Evolutionary conservation across 92 coral and sea anemone genomes (phyloP).

Genomic region (Umimayanthus kanabou): DNA sequence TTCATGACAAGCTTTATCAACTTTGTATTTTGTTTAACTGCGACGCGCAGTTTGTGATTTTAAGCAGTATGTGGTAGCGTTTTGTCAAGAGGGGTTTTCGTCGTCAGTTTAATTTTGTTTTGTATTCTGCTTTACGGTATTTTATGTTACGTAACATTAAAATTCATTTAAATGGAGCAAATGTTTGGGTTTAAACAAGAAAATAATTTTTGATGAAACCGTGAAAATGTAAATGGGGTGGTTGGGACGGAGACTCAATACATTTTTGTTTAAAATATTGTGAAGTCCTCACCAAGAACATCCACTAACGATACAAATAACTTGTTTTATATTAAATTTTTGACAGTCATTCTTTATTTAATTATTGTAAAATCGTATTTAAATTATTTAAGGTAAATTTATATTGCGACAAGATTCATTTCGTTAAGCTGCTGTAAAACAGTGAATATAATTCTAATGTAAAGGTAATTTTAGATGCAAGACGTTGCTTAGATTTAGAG

Average conservation of each 20-base stretch:
- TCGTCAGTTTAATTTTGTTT: too few relatives aligned
- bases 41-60: background rate
- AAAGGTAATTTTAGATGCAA: too few relatives aligned
- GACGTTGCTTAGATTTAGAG: too few relatives aligned
- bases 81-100: background rate
- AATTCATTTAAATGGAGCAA: background rate
- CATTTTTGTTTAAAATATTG: background rate
- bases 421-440: background rate
- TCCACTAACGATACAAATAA: too few relatives aligned
- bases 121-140: background rate
- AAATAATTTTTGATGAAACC: background rate
- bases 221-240: too few relatives aligned
- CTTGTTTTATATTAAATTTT: background rate
- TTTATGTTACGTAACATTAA: too few relatives aligned
- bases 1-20: background rate
- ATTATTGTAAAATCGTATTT: slow-evolving; percentile 24
- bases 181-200: background rate
- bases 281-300: background rate
- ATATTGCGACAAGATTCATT: background rate
- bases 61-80: background rate
- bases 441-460: background rate
- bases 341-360: slow-evolving; percentile 22
- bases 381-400: slow-evolving; percentile 37
- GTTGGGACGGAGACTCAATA: background rate
- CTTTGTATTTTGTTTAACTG: background rate